A percentile compares a stretch with the other conserved stretches of the same genome.
phyloP scores from a whole-genome alignment of 1,140 invertebrate species.

The Cepaea nemoralis region DNA sequence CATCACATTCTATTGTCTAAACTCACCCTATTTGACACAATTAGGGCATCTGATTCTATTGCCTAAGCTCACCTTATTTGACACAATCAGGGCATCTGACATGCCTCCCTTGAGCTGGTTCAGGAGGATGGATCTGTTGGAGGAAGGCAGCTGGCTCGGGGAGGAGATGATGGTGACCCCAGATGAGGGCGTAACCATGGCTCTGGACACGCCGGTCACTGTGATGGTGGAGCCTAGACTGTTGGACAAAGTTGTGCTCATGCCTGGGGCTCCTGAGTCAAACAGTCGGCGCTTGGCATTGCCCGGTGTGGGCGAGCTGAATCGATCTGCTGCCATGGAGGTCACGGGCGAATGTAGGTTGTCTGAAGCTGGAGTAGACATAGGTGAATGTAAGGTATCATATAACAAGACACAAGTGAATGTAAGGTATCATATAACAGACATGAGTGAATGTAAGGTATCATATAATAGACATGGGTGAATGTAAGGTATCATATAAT shows the following conservation, averaged over 20 bases:
- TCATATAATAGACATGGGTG: no score
- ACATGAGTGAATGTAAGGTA: no score
- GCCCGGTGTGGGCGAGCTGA: slow-evolving; percentile 70
- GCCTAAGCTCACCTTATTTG: slow-evolving; percentile 35
- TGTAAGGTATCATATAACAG: no score
- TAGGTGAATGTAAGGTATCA: no score
- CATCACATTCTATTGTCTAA: no score
- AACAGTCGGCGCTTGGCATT: slow-evolving; percentile 71
- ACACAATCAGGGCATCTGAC: slow-evolving; percentile 31
- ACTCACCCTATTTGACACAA: slow-evolving; percentile 33
- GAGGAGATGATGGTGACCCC: slow-evolving; percentile 29
- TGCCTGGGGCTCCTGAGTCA: slow-evolving; percentile 39
- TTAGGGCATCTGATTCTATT: no score
- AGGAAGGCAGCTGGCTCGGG: slow-evolving; percentile 19
- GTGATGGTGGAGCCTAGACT: neutral
- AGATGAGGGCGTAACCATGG: neutral
- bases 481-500: no score
- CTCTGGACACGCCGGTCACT: neutral
- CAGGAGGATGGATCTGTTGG: slow-evolving; percentile 6
- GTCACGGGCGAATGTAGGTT: slow-evolving; percentile 67
- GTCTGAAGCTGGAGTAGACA: slow-evolving; percentile 56
- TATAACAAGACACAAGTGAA: no score
- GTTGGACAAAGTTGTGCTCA: neutral
- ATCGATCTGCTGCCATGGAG: slow-evolving; percentile 67
- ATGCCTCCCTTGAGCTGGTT: slow-evolving; percentile 38